These are phyloP conservation scores for Eristalinus aeneus DNA, from an alignment of 2,888 invertebrate species.

Conservation along the genomic window DNA sequence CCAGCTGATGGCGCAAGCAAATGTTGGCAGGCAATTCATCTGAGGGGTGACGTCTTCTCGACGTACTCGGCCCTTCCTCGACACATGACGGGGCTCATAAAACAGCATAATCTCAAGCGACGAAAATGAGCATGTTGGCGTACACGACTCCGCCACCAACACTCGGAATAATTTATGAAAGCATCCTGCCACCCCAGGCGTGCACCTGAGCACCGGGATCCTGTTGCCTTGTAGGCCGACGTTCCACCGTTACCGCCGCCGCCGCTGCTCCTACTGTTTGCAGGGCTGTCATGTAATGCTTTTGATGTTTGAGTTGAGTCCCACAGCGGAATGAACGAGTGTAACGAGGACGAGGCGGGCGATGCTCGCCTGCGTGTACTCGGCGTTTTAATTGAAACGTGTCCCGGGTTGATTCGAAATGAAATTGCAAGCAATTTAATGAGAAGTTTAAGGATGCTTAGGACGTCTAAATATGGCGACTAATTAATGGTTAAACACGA, in stretches of 20 bases:
- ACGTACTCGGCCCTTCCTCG: not conserved
- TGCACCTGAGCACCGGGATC: not conserved
- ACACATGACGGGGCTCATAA: constrained; percentile 15
- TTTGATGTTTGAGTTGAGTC: constrained; percentile 27
- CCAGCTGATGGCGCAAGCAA: constrained; percentile 39
- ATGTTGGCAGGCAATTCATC: constrained; percentile 55
- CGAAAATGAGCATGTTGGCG: constrained; percentile 8
- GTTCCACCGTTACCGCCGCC: not conserved
- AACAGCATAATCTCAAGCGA: constrained; percentile 9
- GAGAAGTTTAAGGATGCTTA: constrained; percentile 9
- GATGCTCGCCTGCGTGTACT: not conserved
- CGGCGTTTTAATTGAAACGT: constrained; percentile 38
- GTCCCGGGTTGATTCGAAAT: constrained; percentile 24
- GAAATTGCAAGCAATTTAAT: constrained; percentile 13
- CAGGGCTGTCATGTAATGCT: constrained; percentile 8
- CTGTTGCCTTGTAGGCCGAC: not conserved
- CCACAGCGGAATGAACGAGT: not conserved
- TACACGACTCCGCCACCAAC: not conserved
- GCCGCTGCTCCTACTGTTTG: not conserved
- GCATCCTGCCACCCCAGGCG: not conserved
- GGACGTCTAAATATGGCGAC: constrained; percentile 4
- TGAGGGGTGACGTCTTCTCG: constrained; percentile 27
- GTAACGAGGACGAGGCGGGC: not conserved
- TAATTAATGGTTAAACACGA: constrained; percentile 20
- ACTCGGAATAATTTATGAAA: constrained; percentile 31